A percentile compares a stretch with the other conserved stretches of the same genome.
phyloP scores from a whole-genome alignment of 1,140 invertebrate genomes.

The Potamilus streckersoni region DNA sequence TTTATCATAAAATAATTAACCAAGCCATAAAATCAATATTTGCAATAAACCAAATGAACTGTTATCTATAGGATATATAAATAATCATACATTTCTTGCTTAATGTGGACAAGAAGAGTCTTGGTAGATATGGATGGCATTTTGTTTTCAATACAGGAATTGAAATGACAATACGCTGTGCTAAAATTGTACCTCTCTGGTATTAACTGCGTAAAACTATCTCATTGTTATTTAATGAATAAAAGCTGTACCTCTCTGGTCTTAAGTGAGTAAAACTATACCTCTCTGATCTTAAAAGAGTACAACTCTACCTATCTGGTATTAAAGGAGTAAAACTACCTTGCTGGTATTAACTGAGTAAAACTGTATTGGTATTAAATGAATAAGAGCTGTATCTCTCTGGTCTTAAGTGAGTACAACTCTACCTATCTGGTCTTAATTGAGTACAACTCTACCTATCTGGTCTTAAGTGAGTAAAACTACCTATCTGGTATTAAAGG shows the following conservation, averaged over 20 bases:
- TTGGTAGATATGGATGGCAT: no score
- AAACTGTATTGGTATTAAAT: neutral
- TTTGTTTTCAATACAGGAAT: no score
- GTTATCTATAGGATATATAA: no score
- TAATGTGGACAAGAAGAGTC: no score
- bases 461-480: neutral
- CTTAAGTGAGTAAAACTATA: conserved; percentile 28
- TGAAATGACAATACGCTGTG: no score
- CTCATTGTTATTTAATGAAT: neutral
- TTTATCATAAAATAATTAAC: no score
- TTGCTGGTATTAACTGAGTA: neutral
- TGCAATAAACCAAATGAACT: no score
- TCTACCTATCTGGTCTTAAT: conserved; percentile 2
- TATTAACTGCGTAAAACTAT: neutral
- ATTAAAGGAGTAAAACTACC: neutral
- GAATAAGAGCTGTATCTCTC: neutral
- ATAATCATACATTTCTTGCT: no score
- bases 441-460: neutral
- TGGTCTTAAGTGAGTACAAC: conserved; percentile 26
- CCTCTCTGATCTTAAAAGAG: neutral
- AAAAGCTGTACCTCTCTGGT: neutral
- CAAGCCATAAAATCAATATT: no score
- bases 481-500: neutral
- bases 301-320: neutral
- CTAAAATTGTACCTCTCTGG: conserved; percentile 26